Percentiles rank a stretch among this genome's conserved stretches.
phyloP scores from a whole-genome alignment of 1,140 invertebrate genomes.

The Vollenhovia emeryi region DNA sequence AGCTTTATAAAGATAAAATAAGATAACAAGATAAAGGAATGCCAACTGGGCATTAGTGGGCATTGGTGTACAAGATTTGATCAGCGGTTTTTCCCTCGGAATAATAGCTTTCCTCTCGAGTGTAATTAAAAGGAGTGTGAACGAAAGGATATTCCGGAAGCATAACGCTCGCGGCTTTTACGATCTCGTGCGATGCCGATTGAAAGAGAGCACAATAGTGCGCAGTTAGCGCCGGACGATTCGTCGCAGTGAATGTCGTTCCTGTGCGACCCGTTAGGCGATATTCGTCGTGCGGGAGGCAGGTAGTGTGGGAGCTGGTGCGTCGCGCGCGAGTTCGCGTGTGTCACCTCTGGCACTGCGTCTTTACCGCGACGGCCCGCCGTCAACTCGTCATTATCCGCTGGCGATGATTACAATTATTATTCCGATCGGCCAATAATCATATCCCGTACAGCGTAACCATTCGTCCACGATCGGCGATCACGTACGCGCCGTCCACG shows the following conservation, averaged over 20 bases:
- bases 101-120: background rate
- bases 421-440: conserved; percentile 81
- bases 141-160: background rate
- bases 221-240: conserved; percentile 3
- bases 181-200: background rate
- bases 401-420: conserved; percentile 81
- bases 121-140: background rate
- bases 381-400: conserved; percentile 74
- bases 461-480: conserved; percentile 73
- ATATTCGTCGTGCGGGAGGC: conserved; percentile 4
- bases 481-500: conserved; percentile 74
- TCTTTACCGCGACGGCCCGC: conserved; percentile 10
- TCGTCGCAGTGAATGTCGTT: conserved; percentile 57
- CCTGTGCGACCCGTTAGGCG: conserved; percentile 49
- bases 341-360: conserved; percentile 66
- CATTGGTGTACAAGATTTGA: too few species aligned
- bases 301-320: conserved; percentile 61
- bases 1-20: too few species aligned
- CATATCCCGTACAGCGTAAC: conserved; percentile 78
- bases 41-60: too few species aligned
- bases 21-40: too few species aligned
- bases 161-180: background rate
- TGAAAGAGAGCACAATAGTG: background rate
- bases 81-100: too few species aligned
- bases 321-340: conserved; percentile 56